phyloP scores from a whole-genome alignment of 2,113 vertebrate species.

The Pampusana beccarii region DNA sequence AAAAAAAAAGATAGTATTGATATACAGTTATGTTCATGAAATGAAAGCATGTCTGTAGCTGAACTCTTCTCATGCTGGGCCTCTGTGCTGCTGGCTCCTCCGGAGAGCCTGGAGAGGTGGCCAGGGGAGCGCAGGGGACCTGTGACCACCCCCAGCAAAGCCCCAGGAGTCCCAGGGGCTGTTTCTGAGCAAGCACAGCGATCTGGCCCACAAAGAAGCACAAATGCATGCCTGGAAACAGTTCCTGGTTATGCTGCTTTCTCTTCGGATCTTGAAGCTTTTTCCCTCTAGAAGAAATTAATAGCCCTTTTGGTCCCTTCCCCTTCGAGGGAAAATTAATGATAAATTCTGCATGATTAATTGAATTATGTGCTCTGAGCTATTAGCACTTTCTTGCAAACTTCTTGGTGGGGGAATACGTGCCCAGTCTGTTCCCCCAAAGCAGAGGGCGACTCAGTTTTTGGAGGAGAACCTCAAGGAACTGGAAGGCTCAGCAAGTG shows the following conservation, averaged over 20 bases:
- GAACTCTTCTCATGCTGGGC: not conserved
- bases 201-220: not conserved
- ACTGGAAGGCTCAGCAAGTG: not conserved
- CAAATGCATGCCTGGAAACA: not conserved
- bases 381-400: not conserved
- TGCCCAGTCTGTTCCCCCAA: not conserved
- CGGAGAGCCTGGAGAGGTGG: not conserved
- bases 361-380: not conserved
- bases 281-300: too few species aligned
- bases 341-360: not conserved
- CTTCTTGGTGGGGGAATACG: not conserved
- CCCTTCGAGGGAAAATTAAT: not conserved
- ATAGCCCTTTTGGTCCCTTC: not conserved
- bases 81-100: not conserved
- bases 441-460: not conserved
- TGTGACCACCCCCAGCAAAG: not conserved
- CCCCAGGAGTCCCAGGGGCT: not conserved
- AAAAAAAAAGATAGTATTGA: not conserved
- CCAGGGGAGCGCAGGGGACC: not conserved
- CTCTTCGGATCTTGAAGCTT: not conserved
- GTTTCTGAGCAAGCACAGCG: not conserved
- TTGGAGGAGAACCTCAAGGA: not conserved
- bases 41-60: not conserved
- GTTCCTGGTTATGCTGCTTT: not conserved
- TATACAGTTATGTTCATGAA: not conserved